These are phyloP conservation scores for Andricus quercusramuli DNA, from an alignment of 2,888 invertebrate genomes.

Conservation along the genomic window DNA sequence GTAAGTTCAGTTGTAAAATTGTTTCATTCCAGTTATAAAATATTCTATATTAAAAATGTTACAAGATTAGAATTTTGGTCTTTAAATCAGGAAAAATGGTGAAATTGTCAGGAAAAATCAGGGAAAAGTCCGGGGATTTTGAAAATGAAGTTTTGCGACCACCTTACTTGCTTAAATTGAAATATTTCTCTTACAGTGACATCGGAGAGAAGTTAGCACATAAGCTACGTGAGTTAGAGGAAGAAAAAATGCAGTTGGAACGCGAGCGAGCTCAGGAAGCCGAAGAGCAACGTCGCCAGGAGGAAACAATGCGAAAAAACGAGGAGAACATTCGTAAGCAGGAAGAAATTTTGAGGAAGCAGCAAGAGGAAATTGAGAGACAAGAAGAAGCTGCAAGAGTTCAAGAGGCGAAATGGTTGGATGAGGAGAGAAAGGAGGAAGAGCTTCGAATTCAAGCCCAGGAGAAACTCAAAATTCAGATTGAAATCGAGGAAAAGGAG, in stretches of 20 bases:
- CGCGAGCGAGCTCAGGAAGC: conserved; percentile 76
- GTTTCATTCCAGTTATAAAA: too few relatives aligned
- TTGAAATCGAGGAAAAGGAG: conserved; percentile 73
- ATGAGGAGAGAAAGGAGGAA: conserved; percentile 66
- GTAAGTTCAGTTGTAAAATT: too few relatives aligned
- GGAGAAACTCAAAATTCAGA: conserved; percentile 69
- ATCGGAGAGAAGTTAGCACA: conserved; percentile 81
- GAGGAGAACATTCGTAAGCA: conserved; percentile 73
- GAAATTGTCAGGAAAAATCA: too few relatives aligned
- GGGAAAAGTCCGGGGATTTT: too few relatives aligned
- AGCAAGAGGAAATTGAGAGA: conserved; percentile 60
- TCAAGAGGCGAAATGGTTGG: conserved; percentile 63
- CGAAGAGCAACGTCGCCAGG: conserved; percentile 66
- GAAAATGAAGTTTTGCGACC: too few relatives aligned
- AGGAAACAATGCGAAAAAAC: conserved; percentile 73
- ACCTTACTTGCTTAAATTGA: neutral
- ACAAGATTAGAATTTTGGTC: too few relatives aligned
- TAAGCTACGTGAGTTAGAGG: conserved; percentile 80
- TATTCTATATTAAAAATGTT: too few relatives aligned
- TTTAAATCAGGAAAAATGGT: too few relatives aligned
- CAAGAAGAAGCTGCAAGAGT: conserved; percentile 64
- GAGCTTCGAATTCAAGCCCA: conserved; percentile 64
- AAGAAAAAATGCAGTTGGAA: conserved; percentile 79
- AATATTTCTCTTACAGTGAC: conserved; percentile 64
- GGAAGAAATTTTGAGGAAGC: conserved; percentile 69